Conservation (phyloP, 1,140 invertebrate genomes). For the Zaprionus davidi region DNA sequence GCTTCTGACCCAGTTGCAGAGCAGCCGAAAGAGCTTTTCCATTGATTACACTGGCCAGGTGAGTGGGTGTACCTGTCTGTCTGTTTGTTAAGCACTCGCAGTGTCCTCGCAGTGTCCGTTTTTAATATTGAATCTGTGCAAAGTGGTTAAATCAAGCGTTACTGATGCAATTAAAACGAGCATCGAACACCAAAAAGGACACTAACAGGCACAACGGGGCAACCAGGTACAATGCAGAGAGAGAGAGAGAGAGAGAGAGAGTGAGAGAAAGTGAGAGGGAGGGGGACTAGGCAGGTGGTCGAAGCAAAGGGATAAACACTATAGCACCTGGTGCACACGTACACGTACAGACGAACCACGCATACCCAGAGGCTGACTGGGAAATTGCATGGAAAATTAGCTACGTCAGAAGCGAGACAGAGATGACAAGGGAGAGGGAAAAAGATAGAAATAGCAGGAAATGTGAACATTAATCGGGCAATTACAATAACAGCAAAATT, state of each 20-base stretch:
- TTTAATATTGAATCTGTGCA: conserved; percentile 53
- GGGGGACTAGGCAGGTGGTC: too few relatives aligned
- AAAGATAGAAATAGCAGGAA: not conserved
- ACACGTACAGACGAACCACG: not conserved
- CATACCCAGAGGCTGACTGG: conserved; percentile 44
- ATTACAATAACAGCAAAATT: not conserved
- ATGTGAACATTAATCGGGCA: not conserved
- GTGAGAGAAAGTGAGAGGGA: too few relatives aligned
- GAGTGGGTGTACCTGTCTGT: conserved; percentile 7
- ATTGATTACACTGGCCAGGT: conserved; percentile 42
- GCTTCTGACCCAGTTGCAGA: conserved; percentile 34
- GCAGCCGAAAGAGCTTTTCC: conserved; percentile 17
- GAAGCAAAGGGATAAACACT: not conserved
- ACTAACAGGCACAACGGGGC: not conserved
- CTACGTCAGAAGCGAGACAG: conserved; percentile 10
- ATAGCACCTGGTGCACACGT: not conserved
- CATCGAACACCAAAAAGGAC: conserved; percentile 28
- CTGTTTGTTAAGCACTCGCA: conserved; percentile 25
- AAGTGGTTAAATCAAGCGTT: conserved; percentile 74
- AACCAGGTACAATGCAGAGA: not conserved
- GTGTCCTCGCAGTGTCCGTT: conserved; percentile 33
- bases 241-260: not conserved
- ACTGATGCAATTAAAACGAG: conserved; percentile 76
- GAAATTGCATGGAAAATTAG: conserved; percentile 77
- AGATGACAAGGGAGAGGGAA: not conserved